These are phyloP conservation scores for Peromyscus polionotus DNA, from an alignment of 2,113 vertebrate genomes.

Conservation along the genomic window DNA sequence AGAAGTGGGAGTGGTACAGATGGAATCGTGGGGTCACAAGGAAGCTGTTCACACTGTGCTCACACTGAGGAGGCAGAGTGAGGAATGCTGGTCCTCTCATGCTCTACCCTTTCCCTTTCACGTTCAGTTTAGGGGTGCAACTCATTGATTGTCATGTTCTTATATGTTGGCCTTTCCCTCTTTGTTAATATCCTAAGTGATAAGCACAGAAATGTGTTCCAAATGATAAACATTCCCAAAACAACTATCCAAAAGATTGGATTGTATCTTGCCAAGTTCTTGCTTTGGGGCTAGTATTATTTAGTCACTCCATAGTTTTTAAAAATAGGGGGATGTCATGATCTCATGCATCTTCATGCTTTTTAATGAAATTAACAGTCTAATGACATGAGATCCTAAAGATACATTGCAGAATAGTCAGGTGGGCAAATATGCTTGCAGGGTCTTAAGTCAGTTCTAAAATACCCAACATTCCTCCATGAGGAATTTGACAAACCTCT, in stretches of 20 bases:
- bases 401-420: background rate
- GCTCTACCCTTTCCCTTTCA: too few relatives aligned
- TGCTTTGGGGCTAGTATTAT: background rate
- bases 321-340: background rate
- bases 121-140: too few relatives aligned
- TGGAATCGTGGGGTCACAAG: too few relatives aligned
- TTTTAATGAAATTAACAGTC: background rate
- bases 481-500: background rate
- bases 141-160: fast-evolving
- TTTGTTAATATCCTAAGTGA: background rate
- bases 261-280: background rate
- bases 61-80: too few relatives aligned
- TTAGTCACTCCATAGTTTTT: background rate
- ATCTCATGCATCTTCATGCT: background rate
- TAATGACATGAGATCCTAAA: background rate
- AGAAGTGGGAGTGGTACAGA: too few relatives aligned
- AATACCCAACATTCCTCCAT: background rate
- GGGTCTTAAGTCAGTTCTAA: background rate
- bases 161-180: background rate
- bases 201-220: background rate
- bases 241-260: background rate
- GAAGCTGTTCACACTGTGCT: too few relatives aligned
- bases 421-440: background rate
- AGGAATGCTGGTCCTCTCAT: too few relatives aligned
- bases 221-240: background rate